Percentiles rank a stretch among this genome's conserved stretches.
These are phyloP conservation scores for Protodeltote pygarga DNA, from an alignment of 2,888 invertebrate genomes.

Conservation along the genomic window DNA sequence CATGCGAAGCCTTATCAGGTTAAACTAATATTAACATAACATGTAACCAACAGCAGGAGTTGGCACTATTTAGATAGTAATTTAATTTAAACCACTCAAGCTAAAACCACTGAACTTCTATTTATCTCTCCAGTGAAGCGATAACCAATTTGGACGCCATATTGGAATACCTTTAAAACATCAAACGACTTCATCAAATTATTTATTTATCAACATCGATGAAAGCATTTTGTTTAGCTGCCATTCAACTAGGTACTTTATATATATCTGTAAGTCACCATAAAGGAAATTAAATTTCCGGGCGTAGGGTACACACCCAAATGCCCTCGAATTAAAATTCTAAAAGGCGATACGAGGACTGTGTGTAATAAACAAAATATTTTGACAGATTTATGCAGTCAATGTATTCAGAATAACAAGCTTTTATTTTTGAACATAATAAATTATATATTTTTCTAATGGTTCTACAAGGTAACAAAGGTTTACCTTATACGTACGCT, in stretches of 20 bases:
- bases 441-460: no score
- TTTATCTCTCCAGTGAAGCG: background rate
- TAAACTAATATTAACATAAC: no score
- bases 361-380: conserved; percentile 45
- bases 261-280: conserved; percentile 21
- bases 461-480: no score
- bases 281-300: conserved; percentile 53
- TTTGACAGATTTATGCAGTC: conserved; percentile 45
- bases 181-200: conserved; percentile 15
- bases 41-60: background rate
- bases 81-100: conserved; percentile 6
- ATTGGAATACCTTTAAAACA: conserved; percentile 11
- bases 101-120: background rate
- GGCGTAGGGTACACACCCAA: conserved; percentile 24
- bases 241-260: conserved; percentile 21
- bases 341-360: conserved; percentile 29
- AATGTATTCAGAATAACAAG: conserved; percentile 23
- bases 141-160: background rate
- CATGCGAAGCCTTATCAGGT: no score
- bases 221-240: conserved; percentile 14
- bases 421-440: conserved; percentile 7
- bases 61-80: background rate
- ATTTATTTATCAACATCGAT: conserved; percentile 16
- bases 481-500: no score
- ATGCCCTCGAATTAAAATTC: conserved; percentile 45